phyloP scores from a whole-genome alignment of 2,113 vertebrate species.

The Paraplagusia blochii region DNA sequence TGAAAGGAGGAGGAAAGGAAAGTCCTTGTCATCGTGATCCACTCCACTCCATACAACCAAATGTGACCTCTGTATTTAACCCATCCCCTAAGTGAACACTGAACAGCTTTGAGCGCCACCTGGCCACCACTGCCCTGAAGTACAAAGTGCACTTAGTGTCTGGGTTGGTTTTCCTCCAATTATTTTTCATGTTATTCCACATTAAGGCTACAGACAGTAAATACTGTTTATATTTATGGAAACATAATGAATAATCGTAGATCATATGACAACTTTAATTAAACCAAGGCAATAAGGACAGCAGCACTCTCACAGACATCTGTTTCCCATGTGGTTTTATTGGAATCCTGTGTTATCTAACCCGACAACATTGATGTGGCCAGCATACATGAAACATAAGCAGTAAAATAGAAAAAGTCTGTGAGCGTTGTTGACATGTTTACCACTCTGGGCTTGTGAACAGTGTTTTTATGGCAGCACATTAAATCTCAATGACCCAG shows the following conservation, averaged over 20 bases:
- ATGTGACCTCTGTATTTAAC: too few species aligned
- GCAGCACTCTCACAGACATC: conserved; percentile 3
- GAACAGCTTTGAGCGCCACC: too few species aligned
- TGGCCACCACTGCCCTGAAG: too few species aligned
- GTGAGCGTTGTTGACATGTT: background rate
- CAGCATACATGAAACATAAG: conserved; percentile 25
- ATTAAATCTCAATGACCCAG: conserved; percentile 16
- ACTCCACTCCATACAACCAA: too few species aligned
- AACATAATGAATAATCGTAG: background rate
- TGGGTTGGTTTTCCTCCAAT: conserved; percentile 3
- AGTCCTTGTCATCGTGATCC: too few species aligned
- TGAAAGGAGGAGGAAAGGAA: too few species aligned
- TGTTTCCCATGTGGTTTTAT: conserved; percentile 61
- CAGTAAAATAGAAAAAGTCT: conserved; percentile 32
- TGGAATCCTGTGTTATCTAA: conserved; percentile 56
- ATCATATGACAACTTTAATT: too few species aligned
- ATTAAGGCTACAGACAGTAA: background rate
- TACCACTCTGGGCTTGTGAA: conserved; percentile 1
- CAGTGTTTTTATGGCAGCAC: conserved; percentile 35
- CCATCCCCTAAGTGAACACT: too few species aligned
- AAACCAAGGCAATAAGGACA: too few species aligned
- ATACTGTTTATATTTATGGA: too few species aligned
- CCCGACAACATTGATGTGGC: conserved; percentile 46
- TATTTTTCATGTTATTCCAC: conserved; percentile 14
- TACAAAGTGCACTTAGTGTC: conserved; percentile 36